Conservation (phyloP, 2,113 vertebrate species). For the Prinia subflava region DNA sequence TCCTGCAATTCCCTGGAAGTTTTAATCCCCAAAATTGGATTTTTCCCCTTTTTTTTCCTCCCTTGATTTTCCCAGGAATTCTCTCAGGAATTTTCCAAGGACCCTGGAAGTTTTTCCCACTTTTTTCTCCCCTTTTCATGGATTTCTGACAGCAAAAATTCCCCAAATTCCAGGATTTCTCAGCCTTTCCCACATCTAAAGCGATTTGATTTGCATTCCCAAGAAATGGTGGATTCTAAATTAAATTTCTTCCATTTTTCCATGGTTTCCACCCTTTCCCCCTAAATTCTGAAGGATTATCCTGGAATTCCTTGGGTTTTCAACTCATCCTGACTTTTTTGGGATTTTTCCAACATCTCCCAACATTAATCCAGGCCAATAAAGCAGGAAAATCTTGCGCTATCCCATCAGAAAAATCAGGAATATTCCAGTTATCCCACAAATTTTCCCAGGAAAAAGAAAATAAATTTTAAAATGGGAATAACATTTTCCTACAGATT, state of each 20-base stretch:
- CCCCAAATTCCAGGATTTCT: background rate
- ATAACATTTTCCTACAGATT: background rate
- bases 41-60: background rate
- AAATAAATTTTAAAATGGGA: background rate
- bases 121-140: background rate
- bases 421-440: background rate
- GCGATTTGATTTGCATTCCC: background rate
- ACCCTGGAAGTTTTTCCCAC: background rate
- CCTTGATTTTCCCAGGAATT: background rate
- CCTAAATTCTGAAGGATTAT: background rate
- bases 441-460: fast-evolving
- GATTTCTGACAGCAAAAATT: background rate
- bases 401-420: fast-evolving
- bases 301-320: background rate
- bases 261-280: background rate
- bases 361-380: too few relatives aligned
- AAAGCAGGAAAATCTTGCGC: background rate
- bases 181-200: fast-evolving
- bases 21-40: background rate
- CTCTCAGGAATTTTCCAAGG: background rate
- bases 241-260: background rate
- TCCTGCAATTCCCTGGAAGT: background rate
- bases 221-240: too few relatives aligned
- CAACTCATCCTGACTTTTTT: background rate
- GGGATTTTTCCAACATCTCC: too few relatives aligned